These are phyloP conservation scores for Zelleria hepariella DNA, from an alignment of 2,888 invertebrate genomes.

Conservation along the genomic window DNA sequence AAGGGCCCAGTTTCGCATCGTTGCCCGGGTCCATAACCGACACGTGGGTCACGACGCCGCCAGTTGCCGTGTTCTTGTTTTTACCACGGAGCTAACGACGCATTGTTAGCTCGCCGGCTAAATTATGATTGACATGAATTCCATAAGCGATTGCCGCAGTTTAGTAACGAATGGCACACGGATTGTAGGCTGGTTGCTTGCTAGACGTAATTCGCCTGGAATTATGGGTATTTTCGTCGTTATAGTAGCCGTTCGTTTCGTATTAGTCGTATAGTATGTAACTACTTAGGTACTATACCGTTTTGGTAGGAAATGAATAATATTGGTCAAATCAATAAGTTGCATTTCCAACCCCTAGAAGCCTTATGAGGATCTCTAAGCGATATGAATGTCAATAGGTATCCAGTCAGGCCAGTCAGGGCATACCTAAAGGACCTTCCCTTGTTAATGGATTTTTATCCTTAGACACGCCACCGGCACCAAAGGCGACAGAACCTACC, in stretches of 20 bases:
- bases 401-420: no score
- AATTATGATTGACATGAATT: conserved; percentile 5
- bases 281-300: no score
- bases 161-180: neutral
- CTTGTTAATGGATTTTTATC: neutral
- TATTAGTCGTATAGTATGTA: no score
- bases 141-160: conserved; percentile 4
- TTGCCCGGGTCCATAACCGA: neutral
- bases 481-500: neutral
- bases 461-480: neutral
- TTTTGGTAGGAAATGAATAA: no score
- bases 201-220: neutral
- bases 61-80: neutral
- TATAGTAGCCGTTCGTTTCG: no score
- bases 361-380: no score
- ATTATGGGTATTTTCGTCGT: neutral
- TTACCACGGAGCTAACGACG: neutral
- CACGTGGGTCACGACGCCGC: conserved; percentile 1
- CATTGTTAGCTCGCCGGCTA: neutral
- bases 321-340: no score
- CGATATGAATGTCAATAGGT: no score
- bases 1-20: neutral
- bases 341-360: no score
- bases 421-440: no score
- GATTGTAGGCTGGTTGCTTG: neutral